These are phyloP conservation scores for Xanthostigma xanthostigma DNA, from an alignment of 2,888 invertebrate genomes.

Conservation along the genomic window DNA sequence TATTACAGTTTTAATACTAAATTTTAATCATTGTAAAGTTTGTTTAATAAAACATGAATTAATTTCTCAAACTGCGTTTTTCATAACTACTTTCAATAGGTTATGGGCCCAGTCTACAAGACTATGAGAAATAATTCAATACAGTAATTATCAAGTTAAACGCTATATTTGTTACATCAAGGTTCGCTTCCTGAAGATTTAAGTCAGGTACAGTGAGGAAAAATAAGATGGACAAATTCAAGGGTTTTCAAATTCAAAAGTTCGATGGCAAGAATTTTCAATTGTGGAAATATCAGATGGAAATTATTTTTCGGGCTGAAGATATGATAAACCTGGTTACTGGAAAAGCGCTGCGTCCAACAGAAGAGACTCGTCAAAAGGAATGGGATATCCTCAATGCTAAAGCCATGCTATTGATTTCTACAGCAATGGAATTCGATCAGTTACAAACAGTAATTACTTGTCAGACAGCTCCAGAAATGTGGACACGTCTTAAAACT, in stretches of 20 bases:
- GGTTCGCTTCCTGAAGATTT: neutral
- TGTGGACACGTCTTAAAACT: conserved; percentile 9
- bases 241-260: neutral
- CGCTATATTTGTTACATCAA: neutral
- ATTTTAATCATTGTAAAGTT: too few species aligned
- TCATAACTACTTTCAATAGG: neutral
- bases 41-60: too few species aligned
- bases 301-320: conserved; percentile 3
- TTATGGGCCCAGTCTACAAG: neutral
- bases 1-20: too few species aligned
- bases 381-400: conserved; percentile 4
- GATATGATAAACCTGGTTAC: neutral
- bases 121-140: too few species aligned
- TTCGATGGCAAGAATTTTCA: conserved; percentile 8
- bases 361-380: neutral
- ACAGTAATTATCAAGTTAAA: neutral
- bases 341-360: neutral
- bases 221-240: neutral
- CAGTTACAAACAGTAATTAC: conserved; percentile 6
- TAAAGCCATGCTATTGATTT: conserved; percentile 8
- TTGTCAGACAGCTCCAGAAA: conserved; percentile 5
- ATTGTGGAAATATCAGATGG: conserved; percentile 8
- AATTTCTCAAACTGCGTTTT: too few species aligned
- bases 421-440: conserved; percentile 6
- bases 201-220: neutral